phyloP scores from a whole-genome alignment of 2,888 invertebrate species.

The Orchesellides sinensis region DNA sequence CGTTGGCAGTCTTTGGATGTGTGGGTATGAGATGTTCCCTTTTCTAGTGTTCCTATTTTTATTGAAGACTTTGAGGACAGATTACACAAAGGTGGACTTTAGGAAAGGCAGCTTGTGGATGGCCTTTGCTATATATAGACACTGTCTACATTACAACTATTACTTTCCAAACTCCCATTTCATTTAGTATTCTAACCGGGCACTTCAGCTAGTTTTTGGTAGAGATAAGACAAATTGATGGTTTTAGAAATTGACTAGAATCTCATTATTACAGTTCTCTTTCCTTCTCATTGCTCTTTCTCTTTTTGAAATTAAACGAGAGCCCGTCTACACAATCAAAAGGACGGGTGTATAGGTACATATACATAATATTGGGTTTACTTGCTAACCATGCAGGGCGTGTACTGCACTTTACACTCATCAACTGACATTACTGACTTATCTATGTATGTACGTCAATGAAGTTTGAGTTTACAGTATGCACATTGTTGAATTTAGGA shows the following conservation, averaged over 20 bases:
- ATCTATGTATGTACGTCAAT: no score
- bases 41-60: constrained; percentile 27
- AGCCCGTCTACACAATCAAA: constrained; percentile 6
- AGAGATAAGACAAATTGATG: constrained; percentile 65
- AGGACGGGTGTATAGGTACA: neutral
- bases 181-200: constrained; percentile 57
- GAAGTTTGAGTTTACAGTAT: no score
- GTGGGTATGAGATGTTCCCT: constrained; percentile 21
- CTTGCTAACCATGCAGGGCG: constrained; percentile 24
- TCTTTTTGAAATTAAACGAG: constrained; percentile 47
- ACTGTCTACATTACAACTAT: no score
- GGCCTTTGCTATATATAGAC: no score
- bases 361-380: neutral
- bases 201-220: constrained; percentile 57
- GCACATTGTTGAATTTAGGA: no score
- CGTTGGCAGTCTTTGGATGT: constrained; percentile 8
- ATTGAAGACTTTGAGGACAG: constrained; percentile 49
- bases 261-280: constrained; percentile 60
- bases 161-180: constrained; percentile 21
- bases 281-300: constrained; percentile 52
- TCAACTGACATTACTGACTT: constrained; percentile 38
- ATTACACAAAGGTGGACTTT: constrained; percentile 49
- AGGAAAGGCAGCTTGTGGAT: no score
- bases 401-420: constrained; percentile 40
- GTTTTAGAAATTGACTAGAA: constrained; percentile 66